Percentiles rank a stretch among this genome's conserved stretches.
phyloP scores from a whole-genome alignment of 2,113 vertebrate genomes.

The Rhabdomys dilectus region DNA sequence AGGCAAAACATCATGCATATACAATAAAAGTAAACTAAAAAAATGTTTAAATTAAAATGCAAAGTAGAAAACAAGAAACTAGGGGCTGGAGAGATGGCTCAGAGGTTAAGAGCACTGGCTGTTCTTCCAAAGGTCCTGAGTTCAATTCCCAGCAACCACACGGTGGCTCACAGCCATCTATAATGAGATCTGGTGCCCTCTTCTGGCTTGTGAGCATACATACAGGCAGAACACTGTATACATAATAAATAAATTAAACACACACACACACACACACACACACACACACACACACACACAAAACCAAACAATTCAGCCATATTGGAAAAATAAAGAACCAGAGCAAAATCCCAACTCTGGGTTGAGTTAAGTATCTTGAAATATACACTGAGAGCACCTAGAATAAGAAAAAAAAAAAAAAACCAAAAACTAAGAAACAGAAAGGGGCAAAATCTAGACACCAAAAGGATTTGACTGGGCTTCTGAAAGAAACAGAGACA shows the following conservation, averaged over 20 bases:
- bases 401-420: not conserved
- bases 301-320: slow-evolving; percentile 2
- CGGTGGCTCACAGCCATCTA: too few relatives aligned
- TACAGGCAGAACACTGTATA: too few relatives aligned
- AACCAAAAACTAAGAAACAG: not conserved
- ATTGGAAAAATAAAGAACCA: not conserved
- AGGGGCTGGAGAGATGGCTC: too few relatives aligned
- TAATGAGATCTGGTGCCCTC: too few relatives aligned
- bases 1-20: not conserved
- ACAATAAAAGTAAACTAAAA: not conserved
- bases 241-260: not conserved
- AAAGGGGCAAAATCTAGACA: not conserved
- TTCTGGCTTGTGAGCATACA: too few relatives aligned
- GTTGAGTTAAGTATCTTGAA: not conserved
- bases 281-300: not conserved
- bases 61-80: too few relatives aligned
- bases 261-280: not conserved
- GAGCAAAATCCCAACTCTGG: not conserved
- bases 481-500: not conserved
- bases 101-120: too few relatives aligned
- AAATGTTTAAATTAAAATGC: not conserved
- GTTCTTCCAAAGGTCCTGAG: too few relatives aligned
- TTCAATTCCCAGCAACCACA: too few relatives aligned
- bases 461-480: not conserved
- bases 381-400: not conserved